Evolutionary conservation across 2,113 vertebrate species (phyloP).

Genomic region (Larimichthys crocea): DNA sequence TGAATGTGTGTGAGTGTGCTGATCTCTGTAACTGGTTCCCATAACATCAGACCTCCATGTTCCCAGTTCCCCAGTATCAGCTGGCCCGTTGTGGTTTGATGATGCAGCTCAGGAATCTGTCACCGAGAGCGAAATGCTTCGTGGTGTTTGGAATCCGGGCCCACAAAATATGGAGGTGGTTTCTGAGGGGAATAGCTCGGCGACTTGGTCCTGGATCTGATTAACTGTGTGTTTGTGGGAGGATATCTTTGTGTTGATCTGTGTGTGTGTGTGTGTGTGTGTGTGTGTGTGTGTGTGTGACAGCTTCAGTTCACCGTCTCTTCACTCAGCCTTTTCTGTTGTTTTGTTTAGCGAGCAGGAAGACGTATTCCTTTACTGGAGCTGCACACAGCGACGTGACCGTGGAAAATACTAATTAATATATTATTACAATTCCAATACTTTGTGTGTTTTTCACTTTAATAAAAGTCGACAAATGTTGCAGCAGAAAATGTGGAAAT

Average conservation of each 20-base stretch:
- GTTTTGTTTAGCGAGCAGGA: slow-evolving; percentile 7
- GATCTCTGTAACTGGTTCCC: slow-evolving; percentile 46
- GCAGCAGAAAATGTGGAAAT: neutral
- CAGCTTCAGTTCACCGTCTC: slow-evolving; percentile 17
- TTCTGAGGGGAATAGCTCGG: slow-evolving; percentile 52
- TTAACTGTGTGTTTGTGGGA: slow-evolving; percentile 66
- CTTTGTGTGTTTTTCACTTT: neutral
- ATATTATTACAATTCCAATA: too few relatives aligned
- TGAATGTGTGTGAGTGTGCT: slow-evolving; percentile 5
- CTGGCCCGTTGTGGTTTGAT: slow-evolving; percentile 52
- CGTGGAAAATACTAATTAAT: neutral
- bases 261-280: slow-evolving; percentile 30
- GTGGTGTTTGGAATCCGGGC: slow-evolving; percentile 47
- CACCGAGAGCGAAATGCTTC: slow-evolving; percentile 53
- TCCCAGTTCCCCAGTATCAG: slow-evolving; percentile 62
- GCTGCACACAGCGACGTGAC: neutral
- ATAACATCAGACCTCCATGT: slow-evolving; percentile 49
- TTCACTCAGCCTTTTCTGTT: slow-evolving; percentile 22
- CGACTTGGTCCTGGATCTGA: slow-evolving; percentile 56
- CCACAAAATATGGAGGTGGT: slow-evolving; percentile 69
- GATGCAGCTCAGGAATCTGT: slow-evolving; percentile 65
- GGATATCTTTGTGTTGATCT: slow-evolving; percentile 28
- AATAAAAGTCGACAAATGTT: neutral
- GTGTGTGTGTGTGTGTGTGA: slow-evolving; percentile 6
- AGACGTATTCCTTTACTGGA: neutral